Evolutionary conservation across 2,888 invertebrate species (phyloP).

Genomic region (Monoplex corrugatus): DNA sequence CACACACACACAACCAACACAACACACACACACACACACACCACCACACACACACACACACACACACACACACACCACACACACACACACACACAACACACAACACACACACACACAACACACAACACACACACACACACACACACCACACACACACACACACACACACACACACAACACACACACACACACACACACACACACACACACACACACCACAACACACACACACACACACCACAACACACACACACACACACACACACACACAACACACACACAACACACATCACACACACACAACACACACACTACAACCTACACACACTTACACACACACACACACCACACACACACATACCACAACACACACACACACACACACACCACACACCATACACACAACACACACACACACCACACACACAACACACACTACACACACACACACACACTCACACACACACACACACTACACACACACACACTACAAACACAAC

Average conservation of each 20-base stretch:
- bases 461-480: not conserved
- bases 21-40: not conserved
- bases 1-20: too few relatives aligned
- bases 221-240: not conserved
- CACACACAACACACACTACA: not conserved
- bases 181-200: not conserved
- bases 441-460: slow-evolving; percentile 3
- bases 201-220: not conserved
- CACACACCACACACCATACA: too few relatives aligned
- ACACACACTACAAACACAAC: not conserved
- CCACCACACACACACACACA: too few relatives aligned
- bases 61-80: too few relatives aligned
- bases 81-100: not conserved
- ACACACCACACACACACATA: not conserved
- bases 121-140: not conserved
- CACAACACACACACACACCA: too few relatives aligned
- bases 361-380: too few relatives aligned
- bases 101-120: not conserved
- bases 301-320: too few relatives aligned
- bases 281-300: too few relatives aligned
- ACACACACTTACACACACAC: not conserved
- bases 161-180: too few relatives aligned
- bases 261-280: not conserved
- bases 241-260: not conserved
- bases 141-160: not conserved